A percentile compares a stretch with the other conserved stretches of the same genome.
phyloP scores from a whole-genome alignment of 2,888 invertebrate species.

The Drosophila demipolita region DNA sequence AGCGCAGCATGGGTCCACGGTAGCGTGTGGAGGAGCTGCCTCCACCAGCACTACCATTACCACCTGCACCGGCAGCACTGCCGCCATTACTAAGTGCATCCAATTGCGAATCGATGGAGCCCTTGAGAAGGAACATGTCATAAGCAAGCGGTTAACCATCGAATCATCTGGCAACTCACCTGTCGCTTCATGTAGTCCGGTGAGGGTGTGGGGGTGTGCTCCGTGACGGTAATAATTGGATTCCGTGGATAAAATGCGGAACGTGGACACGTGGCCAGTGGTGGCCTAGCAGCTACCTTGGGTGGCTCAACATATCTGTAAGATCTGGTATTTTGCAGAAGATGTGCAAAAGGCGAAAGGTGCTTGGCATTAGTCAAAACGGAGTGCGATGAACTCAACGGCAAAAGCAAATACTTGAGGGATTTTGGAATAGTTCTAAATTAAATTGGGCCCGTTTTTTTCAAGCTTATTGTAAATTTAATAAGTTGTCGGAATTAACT shows the following conservation, averaged over 20 bases:
- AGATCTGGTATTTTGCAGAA: constrained; percentile 83
- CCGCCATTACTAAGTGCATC: constrained; percentile 86
- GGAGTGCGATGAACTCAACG: constrained; percentile 54
- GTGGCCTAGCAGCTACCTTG: constrained; percentile 79
- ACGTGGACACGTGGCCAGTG: constrained; percentile 83
- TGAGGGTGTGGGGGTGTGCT: constrained; percentile 96
- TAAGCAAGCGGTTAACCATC: not conserved
- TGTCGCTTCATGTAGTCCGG: constrained; percentile 94
- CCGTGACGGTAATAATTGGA: constrained; percentile 98
- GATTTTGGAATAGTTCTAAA: not conserved
- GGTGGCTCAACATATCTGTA: constrained; percentile 85
- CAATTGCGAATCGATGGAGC: constrained; percentile 93
- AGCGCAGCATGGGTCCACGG: constrained; percentile 90
- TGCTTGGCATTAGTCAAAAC: constrained; percentile 71
- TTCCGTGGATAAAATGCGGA: constrained; percentile 89
- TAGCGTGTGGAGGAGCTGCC: constrained; percentile 76
- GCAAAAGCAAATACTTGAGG: constrained; percentile 9
- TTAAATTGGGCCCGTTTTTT: not conserved
- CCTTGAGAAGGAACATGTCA: constrained; percentile 85
- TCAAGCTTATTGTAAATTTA: constrained; percentile 13
- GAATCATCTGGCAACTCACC: constrained; percentile 84
- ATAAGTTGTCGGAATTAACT: not conserved
- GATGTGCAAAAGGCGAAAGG: constrained; percentile 53
- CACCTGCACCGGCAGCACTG: constrained; percentile 68
- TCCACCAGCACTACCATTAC: constrained; percentile 73